These are phyloP conservation scores for Haliclona indistincta DNA, from an alignment of 37 sponge, comb jelly and placozoan genomes.

Conservation along the genomic window DNA sequence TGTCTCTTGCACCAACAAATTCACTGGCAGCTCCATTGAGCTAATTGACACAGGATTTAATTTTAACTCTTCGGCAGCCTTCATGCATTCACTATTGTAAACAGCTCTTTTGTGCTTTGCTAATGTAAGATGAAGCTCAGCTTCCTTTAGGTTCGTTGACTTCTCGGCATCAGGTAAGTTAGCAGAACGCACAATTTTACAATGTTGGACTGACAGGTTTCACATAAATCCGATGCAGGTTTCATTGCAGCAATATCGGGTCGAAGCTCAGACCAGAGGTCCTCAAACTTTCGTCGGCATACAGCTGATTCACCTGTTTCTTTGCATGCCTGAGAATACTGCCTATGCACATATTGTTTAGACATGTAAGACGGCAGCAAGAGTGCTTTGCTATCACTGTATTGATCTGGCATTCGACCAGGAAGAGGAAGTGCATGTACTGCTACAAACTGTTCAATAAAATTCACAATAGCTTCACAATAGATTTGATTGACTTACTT, in stretches of 20 bases:
- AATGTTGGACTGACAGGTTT: slow-evolving; percentile 2
- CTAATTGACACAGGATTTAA: background rate
- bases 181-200: slow-evolving; percentile 24
- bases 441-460: slow-evolving; percentile 5
- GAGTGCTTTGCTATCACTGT: slow-evolving; percentile 3
- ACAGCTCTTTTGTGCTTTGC: slow-evolving; percentile 15
- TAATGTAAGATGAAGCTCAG: slow-evolving; percentile 6
- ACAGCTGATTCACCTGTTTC: background rate
- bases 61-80: background rate
- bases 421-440: slow-evolving; percentile 23
- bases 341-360: slow-evolving; percentile 9
- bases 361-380: slow-evolving; percentile 17
- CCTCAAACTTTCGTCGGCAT: slow-evolving; percentile 19
- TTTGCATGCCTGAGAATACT: background rate
- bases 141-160: slow-evolving; percentile 6
- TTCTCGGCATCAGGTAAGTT: slow-evolving; percentile 24
- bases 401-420: slow-evolving; percentile 19
- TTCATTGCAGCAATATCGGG: slow-evolving; percentile 16
- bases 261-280: background rate
- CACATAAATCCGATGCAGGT: slow-evolving; percentile 21
- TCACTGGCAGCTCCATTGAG: too few species aligned
- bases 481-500: too few species aligned
- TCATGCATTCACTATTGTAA: background rate
- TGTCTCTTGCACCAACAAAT: too few species aligned
- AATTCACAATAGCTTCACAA: background rate